Conservation (phyloP, 2,888 invertebrate genomes). For the Stratiomys singularior region DNA sequence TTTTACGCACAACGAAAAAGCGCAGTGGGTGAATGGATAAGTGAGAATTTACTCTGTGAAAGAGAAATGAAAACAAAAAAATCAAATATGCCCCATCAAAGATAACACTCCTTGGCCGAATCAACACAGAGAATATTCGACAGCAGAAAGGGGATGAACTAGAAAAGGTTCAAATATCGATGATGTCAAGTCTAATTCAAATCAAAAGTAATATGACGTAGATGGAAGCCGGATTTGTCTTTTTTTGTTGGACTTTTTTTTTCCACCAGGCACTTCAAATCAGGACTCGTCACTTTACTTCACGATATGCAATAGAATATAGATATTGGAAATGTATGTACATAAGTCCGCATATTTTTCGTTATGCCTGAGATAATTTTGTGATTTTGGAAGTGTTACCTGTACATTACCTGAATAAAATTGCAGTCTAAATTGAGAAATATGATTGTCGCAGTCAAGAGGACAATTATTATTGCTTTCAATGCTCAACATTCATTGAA, state of each 20-base stretch:
- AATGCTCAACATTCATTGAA: no score
- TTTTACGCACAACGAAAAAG: slow-evolving; percentile 53
- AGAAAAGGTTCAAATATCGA: slow-evolving; percentile 52
- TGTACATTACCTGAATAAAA: slow-evolving; percentile 41
- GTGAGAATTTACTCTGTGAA: slow-evolving; percentile 18
- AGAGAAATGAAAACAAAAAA: background rate
- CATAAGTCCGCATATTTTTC: background rate
- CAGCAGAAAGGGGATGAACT: background rate
- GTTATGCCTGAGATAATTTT: slow-evolving; percentile 15
- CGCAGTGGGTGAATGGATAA: slow-evolving; percentile 4
- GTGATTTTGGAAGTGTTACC: background rate
- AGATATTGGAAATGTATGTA: background rate
- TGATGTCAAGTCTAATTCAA: slow-evolving; percentile 58
- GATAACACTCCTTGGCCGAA: background rate
- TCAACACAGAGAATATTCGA: background rate
- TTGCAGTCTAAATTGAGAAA: slow-evolving; percentile 31
- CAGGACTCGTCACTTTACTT: background rate
- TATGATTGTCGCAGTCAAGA: slow-evolving; percentile 34
- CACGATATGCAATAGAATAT: background rate
- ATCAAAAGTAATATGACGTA: slow-evolving; percentile 43
- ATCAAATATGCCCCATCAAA: background rate
- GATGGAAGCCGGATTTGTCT: slow-evolving; percentile 19
- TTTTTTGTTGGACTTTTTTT: slow-evolving; percentile 4
- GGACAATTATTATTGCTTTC: slow-evolving; percentile 42
- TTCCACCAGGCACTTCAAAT: background rate